Percentiles rank a stretch among this genome's conserved stretches.
These are phyloP conservation scores for Rhodinocichla rosea DNA, from an alignment of 2,113 vertebrate genomes.

Conservation along the genomic window DNA sequence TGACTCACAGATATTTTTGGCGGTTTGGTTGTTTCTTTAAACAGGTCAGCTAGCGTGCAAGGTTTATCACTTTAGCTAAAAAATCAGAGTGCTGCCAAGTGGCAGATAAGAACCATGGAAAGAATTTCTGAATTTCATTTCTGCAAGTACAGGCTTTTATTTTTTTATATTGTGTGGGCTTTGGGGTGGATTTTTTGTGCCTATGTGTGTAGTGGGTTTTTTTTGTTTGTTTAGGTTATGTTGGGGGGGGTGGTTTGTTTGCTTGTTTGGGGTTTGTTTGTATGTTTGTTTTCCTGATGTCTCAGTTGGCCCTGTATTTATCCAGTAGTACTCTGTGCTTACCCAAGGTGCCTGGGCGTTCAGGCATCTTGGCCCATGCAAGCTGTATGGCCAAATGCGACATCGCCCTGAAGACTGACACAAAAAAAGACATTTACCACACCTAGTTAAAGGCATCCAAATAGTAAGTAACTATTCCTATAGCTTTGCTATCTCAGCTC, in stretches of 20 bases:
- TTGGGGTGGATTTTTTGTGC: background rate
- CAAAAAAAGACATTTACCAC: background rate
- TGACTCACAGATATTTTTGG: constrained; percentile 41
- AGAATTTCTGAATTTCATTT: constrained; percentile 20
- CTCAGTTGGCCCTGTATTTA: background rate
- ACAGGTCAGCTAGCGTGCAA: constrained; percentile 63
- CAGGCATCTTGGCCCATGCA: background rate
- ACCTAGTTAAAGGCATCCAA: background rate
- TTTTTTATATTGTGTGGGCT: background rate
- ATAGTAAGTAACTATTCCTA: background rate
- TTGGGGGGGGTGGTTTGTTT: no score
- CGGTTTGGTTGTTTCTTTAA: constrained; percentile 65
- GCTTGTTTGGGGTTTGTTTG: no score
- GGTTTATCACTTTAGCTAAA: constrained; percentile 65
- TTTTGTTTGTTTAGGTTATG: background rate
- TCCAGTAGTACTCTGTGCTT: background rate
- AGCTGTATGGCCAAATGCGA: background rate
- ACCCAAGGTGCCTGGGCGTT: background rate
- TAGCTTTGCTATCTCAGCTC: background rate
- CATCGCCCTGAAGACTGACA: background rate
- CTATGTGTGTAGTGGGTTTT: background rate
- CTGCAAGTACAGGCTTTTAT: constrained; percentile 21
- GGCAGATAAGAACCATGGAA: constrained; percentile 55
- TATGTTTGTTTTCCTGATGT: background rate
- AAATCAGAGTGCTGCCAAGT: constrained; percentile 60